Evolutionary conservation across 1,140 invertebrate genomes (phyloP).

Genomic region (Caenorhabditis latens): DNA sequence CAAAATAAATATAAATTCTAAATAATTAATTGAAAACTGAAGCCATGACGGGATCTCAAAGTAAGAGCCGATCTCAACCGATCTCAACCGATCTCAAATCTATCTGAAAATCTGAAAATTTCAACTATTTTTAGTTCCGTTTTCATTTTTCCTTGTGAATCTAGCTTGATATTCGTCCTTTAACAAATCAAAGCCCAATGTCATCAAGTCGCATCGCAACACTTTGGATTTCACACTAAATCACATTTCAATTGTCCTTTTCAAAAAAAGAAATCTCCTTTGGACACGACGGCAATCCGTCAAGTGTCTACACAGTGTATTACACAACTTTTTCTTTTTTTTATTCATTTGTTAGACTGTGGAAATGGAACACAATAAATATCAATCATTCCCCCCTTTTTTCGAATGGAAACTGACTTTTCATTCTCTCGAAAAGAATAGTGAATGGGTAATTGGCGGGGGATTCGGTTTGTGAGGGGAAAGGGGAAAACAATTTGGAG

Average conservation of each 20-base stretch:
- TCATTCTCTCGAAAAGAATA: neutral
- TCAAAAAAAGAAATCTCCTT: neutral
- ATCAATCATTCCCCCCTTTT: constrained; percentile 33
- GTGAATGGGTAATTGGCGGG: constrained; percentile 33
- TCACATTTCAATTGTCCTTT: neutral
- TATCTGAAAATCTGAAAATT: neutral
- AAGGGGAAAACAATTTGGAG: constrained; percentile 15
- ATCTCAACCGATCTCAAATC: neutral
- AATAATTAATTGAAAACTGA: no score
- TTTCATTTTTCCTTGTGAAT: neutral
- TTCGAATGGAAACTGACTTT: neutral
- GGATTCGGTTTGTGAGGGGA: constrained; percentile 23
- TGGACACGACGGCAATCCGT: neutral
- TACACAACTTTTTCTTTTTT: neutral
- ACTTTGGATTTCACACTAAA: neutral
- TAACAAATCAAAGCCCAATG: neutral
- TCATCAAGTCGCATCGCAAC: neutral
- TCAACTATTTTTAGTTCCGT: neutral
- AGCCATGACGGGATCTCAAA: no score
- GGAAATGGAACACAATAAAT: constrained; percentile 3
- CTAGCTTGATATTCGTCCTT: neutral
- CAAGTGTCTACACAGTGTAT: no score
- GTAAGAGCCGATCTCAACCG: neutral
- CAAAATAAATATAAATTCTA: no score
- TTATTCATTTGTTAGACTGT: neutral